Evolutionary conservation across 2,888 invertebrate genomes (phyloP).

Genomic region (Drosophila sordidula): DNA sequence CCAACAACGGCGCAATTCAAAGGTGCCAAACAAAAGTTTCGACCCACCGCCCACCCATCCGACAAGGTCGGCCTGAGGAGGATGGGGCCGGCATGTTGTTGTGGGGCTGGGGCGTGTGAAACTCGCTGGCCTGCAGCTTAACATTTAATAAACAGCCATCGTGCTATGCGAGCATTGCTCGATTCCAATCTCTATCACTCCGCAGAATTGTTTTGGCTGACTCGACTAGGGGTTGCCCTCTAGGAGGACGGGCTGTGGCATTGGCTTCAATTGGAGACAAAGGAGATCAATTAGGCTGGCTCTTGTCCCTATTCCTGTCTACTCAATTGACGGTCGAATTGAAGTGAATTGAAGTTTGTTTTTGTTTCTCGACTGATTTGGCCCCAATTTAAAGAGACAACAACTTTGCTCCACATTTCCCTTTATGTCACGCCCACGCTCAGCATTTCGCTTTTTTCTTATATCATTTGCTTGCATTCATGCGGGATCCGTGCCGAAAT

Average conservation of each 20-base stretch:
- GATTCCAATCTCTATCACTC: conserved; percentile 16
- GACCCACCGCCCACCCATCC: neutral
- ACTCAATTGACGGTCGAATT: too few species aligned
- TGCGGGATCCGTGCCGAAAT: neutral
- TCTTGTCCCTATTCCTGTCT: too few species aligned
- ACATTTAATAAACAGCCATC: conserved; percentile 15
- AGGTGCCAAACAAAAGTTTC: conserved; percentile 15
- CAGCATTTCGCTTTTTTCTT: neutral
- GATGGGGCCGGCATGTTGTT: neutral
- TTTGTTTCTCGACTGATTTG: too few species aligned
- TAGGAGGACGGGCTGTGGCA: neutral
- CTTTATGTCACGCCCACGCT: too few species aligned
- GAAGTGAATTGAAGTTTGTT: too few species aligned
- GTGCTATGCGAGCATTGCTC: neutral
- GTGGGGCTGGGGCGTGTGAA: conserved; percentile 32
- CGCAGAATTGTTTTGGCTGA: neutral
- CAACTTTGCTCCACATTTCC: too few species aligned
- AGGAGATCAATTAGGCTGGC: too few species aligned
- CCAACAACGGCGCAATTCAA: neutral
- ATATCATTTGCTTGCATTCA: neutral
- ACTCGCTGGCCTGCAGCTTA: conserved; percentile 18
- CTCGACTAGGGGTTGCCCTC: neutral
- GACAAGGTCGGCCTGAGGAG: neutral
- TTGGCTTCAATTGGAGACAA: too few species aligned
- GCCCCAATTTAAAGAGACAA: too few species aligned